These are phyloP conservation scores for Myopa testacea DNA, from an alignment of 2,888 invertebrate species.

Conservation along the genomic window DNA sequence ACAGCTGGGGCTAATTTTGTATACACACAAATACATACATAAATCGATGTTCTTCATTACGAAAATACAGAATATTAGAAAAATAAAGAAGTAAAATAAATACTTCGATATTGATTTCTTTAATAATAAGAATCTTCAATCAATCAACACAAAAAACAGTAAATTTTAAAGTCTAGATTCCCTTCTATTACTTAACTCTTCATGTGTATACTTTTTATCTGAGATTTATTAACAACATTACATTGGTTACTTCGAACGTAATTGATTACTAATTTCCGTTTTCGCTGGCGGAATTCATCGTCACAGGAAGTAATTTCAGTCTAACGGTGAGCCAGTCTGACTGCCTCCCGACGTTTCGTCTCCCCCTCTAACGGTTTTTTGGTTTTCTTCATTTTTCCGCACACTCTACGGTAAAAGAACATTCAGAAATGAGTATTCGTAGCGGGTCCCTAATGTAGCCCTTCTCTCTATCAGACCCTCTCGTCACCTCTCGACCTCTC, in stretches of 20 bases:
- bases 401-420: too few relatives aligned
- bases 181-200: too few relatives aligned
- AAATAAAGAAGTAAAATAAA: too few relatives aligned
- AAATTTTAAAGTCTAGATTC: too few relatives aligned
- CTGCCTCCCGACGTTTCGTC: too few relatives aligned
- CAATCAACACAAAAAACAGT: too few relatives aligned
- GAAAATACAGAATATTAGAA: too few relatives aligned
- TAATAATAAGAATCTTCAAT: too few relatives aligned
- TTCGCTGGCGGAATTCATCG: conserved; percentile 10
- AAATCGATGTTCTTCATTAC: background rate
- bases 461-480: background rate
- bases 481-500: background rate
- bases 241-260: conserved; percentile 8
- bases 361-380: background rate
- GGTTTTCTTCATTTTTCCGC: too few relatives aligned
- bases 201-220: background rate
- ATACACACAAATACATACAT: background rate
- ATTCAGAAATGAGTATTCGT: background rate
- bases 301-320: background rate
- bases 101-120: too few relatives aligned
- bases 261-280: conserved; percentile 36
- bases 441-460: background rate
- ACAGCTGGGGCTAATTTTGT: background rate
- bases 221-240: background rate
- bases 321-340: background rate